These are phyloP conservation scores for Leuciscus idus DNA, from an alignment of 2,113 vertebrate genomes.

Conservation along the genomic window DNA sequence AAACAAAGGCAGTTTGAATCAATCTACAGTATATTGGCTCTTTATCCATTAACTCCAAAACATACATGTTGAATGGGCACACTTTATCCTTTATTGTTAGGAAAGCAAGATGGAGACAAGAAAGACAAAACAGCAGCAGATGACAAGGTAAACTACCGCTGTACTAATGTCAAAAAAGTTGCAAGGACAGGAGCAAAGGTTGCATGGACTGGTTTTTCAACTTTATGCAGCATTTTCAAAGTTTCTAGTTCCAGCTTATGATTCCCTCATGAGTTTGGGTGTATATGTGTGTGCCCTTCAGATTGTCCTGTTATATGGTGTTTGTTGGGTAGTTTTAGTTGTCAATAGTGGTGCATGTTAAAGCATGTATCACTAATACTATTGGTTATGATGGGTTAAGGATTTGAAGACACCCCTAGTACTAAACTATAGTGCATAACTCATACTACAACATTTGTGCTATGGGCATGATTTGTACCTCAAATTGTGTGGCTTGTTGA, in stretches of 20 bases:
- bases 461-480: neutral
- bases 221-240: neutral
- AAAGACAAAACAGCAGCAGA: slow-evolving; percentile 86
- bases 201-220: neutral
- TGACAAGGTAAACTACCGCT: slow-evolving; percentile 79
- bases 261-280: neutral
- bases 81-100: slow-evolving; percentile 59
- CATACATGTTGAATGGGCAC: neutral
- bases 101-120: slow-evolving; percentile 81
- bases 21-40: neutral
- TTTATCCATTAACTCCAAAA: neutral
- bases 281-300: neutral
- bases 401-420: neutral
- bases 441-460: neutral
- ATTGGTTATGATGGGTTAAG: neutral
- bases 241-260: neutral
- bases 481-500: neutral
- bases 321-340: neutral
- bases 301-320: neutral
- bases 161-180: neutral
- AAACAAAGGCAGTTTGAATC: neutral
- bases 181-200: neutral
- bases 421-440: neutral
- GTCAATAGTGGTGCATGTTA: neutral
- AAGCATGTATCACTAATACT: neutral